These are phyloP conservation scores for Aspiorhynchus laticeps DNA, from an alignment of 2,113 vertebrate genomes.

Conservation along the genomic window DNA sequence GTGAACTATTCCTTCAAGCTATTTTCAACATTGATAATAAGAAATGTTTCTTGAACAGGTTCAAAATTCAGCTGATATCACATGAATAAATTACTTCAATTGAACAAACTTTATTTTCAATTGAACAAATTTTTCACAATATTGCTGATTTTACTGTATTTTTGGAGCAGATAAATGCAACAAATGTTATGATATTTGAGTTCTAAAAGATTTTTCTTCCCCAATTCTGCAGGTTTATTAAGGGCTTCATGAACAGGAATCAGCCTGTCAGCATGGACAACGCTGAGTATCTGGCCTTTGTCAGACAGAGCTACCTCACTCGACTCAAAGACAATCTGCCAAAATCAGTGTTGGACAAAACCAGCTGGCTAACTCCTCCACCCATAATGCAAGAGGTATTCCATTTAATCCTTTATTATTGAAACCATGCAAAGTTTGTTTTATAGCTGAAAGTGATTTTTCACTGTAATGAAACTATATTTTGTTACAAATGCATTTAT, in stretches of 20 bases:
- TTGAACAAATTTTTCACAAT: neutral
- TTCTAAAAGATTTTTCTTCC: neutral
- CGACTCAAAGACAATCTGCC: conserved; percentile 85
- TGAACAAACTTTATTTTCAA: neutral
- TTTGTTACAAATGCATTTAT: neutral
- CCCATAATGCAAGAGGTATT: conserved; percentile 81
- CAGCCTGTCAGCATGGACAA: conserved; percentile 79
- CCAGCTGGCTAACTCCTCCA: conserved; percentile 84
- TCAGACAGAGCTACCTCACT: conserved; percentile 82
- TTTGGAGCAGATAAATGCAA: neutral
- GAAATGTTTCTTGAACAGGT: too few species aligned
- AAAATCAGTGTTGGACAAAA: conserved; percentile 84
- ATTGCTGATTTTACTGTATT: neutral
- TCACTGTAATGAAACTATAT: neutral
- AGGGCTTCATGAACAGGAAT: conserved; percentile 88
- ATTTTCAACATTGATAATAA: too few species aligned
- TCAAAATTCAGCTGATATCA: neutral
- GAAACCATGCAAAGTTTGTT: neutral
- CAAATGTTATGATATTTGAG: neutral
- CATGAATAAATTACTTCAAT: neutral
- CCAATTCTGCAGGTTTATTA: conserved; percentile 82
- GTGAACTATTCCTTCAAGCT: too few species aligned
- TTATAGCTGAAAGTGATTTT: neutral
- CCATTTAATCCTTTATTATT: neutral
- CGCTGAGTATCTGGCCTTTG: conserved; percentile 80